phyloP scores from a whole-genome alignment of 2,113 vertebrate species.

The Proterorhinus semilunaris region DNA sequence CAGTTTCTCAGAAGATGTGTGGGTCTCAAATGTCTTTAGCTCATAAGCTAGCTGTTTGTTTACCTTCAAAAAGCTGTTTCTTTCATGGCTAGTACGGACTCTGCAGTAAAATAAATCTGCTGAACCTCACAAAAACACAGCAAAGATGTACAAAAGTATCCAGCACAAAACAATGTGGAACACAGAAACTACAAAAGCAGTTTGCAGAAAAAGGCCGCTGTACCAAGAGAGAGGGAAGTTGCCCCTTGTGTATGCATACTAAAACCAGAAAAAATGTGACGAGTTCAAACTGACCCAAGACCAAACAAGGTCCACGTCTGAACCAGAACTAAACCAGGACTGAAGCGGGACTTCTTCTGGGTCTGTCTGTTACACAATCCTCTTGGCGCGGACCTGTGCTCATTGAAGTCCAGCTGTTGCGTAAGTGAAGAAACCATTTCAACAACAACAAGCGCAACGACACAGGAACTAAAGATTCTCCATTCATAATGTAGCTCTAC shows the following conservation, averaged over 20 bases:
- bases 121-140: too few relatives aligned
- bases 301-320: neutral
- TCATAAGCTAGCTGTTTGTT: too few relatives aligned
- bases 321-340: neutral
- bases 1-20: too few relatives aligned
- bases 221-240: too few relatives aligned
- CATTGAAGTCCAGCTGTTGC: neutral
- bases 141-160: neutral
- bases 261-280: too few relatives aligned
- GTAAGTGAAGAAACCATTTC: neutral
- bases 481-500: neutral
- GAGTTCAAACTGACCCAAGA: neutral
- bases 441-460: neutral
- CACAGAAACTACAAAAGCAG: neutral
- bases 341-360: neutral
- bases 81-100: too few relatives aligned
- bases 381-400: neutral
- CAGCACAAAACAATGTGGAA: neutral
- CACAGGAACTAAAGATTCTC: neutral
- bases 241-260: too few relatives aligned
- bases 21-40: too few relatives aligned
- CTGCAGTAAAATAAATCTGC: too few relatives aligned
- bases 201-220: too few relatives aligned
- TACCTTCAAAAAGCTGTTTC: too few relatives aligned
- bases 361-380: constrained; percentile 1